Conservation (phyloP, 1,140 invertebrate genomes). For the Diprion similis region DNA sequence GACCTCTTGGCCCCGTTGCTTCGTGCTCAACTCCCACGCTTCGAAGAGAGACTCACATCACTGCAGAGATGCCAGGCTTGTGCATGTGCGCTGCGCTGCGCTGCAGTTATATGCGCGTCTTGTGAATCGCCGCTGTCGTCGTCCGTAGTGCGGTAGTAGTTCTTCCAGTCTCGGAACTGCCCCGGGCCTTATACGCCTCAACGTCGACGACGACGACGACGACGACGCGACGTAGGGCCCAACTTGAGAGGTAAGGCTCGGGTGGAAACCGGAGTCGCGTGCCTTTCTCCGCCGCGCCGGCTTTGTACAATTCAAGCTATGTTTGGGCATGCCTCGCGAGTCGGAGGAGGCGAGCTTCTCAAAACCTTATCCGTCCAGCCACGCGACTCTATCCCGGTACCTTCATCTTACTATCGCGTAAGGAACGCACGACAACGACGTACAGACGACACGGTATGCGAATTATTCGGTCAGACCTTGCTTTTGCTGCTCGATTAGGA, state of each 20-base stretch:
- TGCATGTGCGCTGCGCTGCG: background rate
- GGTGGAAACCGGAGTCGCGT: background rate
- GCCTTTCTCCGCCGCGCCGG: background rate
- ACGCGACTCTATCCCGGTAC: too few species aligned
- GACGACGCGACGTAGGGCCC: slow-evolving; percentile 7
- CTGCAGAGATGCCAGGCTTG: too few species aligned
- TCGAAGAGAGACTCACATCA: background rate
- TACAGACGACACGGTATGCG: too few species aligned
- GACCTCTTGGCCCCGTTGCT: slow-evolving; percentile 6
- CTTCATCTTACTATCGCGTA: too few species aligned
- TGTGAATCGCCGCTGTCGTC: background rate
- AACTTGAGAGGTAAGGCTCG: slow-evolving; percentile 6
- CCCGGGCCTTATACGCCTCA: background rate
- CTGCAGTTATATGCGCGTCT: background rate
- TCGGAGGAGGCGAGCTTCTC: background rate
- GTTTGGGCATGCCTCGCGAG: slow-evolving; percentile 13
- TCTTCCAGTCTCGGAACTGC: background rate
- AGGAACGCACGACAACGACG: too few species aligned
- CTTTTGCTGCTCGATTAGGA: too few species aligned
- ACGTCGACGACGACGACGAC: too few species aligned
- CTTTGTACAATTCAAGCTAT: slow-evolving; percentile 3
- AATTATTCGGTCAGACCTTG: too few species aligned
- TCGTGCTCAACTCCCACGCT: slow-evolving; percentile 2
- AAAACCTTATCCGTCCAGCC: background rate
- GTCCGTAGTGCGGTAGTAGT: background rate